These are phyloP conservation scores for Lasioglossum vierecki DNA, from an alignment of 2,888 invertebrate species.

Conservation along the genomic window DNA sequence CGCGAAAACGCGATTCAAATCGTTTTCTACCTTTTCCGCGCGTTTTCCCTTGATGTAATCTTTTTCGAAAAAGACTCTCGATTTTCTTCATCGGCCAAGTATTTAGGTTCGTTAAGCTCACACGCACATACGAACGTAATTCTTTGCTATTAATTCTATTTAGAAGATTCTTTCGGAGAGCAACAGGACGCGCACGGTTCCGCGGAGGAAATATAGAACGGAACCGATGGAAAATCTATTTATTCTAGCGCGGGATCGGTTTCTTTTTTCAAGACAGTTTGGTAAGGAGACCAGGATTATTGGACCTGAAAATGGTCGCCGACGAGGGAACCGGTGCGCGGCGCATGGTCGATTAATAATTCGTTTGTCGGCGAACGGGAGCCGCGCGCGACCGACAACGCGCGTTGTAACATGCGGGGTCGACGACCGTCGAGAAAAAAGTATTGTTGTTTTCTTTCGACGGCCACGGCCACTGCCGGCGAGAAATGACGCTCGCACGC, in stretches of 20 bases:
- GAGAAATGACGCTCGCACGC: constrained; percentile 45
- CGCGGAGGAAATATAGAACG: constrained; percentile 37
- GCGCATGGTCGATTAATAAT: constrained; percentile 22
- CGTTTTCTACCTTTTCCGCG: constrained; percentile 1
- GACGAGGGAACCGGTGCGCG: background rate
- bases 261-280: constrained; percentile 57
- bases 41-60: background rate
- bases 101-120: too few relatives aligned
- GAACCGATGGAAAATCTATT: constrained; percentile 40
- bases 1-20: constrained; percentile 7
- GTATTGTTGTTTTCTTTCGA: constrained; percentile 58
- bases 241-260: constrained; percentile 27
- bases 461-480: constrained; percentile 44
- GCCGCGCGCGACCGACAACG: background rate
- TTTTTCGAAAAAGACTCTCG: background rate
- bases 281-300: constrained; percentile 52
- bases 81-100: background rate
- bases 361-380: constrained; percentile 37
- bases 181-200: background rate
- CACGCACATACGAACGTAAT: too few relatives aligned
- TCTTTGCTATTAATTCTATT: too few relatives aligned
- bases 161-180: background rate
- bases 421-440: constrained; percentile 45
- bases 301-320: constrained; percentile 51
- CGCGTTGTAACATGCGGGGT: constrained; percentile 10